These are phyloP conservation scores for Brotula barbata DNA, from an alignment of 2,797 vertebrate genomes.

Conservation along the genomic window DNA sequence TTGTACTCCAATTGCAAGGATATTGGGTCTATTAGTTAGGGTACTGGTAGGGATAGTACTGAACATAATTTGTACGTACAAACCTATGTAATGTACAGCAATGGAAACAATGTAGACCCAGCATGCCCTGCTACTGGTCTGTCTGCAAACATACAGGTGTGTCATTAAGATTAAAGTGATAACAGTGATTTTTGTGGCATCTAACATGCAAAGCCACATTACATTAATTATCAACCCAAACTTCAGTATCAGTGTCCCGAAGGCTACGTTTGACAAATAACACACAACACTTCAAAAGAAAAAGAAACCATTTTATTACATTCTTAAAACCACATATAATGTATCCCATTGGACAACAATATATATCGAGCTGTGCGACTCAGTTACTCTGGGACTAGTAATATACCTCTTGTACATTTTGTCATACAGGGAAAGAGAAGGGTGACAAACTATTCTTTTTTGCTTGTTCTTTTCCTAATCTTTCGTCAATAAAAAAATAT, in stretches of 20 bases:
- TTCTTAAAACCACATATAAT: conserved; percentile 83
- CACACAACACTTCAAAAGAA: conserved; percentile 63
- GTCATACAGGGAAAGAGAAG: conserved; percentile 69
- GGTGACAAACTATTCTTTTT: conserved; percentile 57
- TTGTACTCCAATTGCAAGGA: too few relatives aligned
- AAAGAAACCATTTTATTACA: conserved; percentile 82
- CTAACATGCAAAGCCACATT: background rate
- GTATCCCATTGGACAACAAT: conserved; percentile 79
- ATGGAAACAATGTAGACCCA: too few relatives aligned
- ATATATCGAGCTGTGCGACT: conserved; percentile 74
- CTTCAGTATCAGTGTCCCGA: too few relatives aligned
- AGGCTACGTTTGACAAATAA: conserved; percentile 22
- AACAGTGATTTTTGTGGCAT: too few relatives aligned
- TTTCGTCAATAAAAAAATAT: conserved; percentile 85
- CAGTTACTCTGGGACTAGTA: conserved; percentile 74
- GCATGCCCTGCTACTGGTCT: too few relatives aligned
- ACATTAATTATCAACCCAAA: too few relatives aligned
- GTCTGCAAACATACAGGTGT: too few relatives aligned
- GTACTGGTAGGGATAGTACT: too few relatives aligned
- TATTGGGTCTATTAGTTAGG: too few relatives aligned
- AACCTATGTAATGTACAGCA: too few relatives aligned
- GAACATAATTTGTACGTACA: too few relatives aligned
- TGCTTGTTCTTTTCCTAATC: conserved; percentile 71
- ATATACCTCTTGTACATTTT: conserved; percentile 76
- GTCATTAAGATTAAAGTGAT: too few relatives aligned